These are phyloP conservation scores for Tyrannus savana DNA, from an alignment of 2,113 vertebrate species.

Conservation along the genomic window DNA sequence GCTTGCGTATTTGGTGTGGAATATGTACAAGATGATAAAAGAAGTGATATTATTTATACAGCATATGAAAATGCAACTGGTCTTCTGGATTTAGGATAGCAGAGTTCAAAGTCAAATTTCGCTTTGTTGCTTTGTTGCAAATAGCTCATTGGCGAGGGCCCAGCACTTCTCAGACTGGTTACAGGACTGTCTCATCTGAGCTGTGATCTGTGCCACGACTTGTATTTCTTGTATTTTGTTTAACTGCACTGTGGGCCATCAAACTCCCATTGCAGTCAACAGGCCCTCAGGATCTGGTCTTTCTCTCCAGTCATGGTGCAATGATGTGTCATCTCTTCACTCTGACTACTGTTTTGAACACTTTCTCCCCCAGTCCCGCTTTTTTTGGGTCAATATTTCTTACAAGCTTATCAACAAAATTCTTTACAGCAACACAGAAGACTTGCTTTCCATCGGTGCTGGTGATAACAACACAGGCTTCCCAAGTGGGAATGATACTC, in stretches of 20 bases:
- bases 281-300: neutral
- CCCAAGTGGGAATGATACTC: accelerated
- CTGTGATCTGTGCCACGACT: conserved; percentile 23
- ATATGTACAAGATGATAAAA: neutral
- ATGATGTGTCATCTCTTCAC: neutral
- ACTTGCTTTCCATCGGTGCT: neutral
- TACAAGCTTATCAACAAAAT: neutral
- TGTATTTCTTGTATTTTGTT: conserved; percentile 19
- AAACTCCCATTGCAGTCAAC: conserved; percentile 22
- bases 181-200: neutral
- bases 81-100: neutral
- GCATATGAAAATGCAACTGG: neutral
- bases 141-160: neutral
- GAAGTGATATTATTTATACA: neutral
- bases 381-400: neutral
- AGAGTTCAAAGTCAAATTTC: conserved; percentile 3
- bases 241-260: neutral
- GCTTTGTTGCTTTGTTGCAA: conserved; percentile 34
- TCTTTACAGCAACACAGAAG: neutral
- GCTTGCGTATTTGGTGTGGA: neutral
- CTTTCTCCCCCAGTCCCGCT: neutral
- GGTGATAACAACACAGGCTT: neutral
- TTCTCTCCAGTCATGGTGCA: neutral
- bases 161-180: conserved; percentile 31
- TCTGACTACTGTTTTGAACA: neutral